phyloP scores from a whole-genome alignment of 2,797 vertebrate genomes.

The Pelodytes ibericus region DNA sequence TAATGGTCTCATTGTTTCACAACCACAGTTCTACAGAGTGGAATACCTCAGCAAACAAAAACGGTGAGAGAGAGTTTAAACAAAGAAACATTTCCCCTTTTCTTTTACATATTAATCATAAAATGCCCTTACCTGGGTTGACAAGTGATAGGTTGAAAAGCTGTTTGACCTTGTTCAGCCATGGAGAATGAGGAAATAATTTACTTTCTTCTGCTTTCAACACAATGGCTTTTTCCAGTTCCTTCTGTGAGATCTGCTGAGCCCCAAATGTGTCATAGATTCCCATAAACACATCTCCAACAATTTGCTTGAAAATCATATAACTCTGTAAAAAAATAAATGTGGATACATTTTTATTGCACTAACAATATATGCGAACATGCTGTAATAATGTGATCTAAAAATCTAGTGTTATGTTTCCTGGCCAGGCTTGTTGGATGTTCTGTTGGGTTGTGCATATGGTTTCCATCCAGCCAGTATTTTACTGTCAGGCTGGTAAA shows the following conservation, averaged over 20 bases:
- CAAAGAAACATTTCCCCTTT: not conserved
- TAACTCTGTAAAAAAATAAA: slow-evolving; percentile 33
- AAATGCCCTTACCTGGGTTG: slow-evolving; percentile 34
- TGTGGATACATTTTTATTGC: no score
- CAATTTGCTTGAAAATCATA: slow-evolving; percentile 47
- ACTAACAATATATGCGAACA: no score
- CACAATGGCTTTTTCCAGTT: slow-evolving; percentile 50
- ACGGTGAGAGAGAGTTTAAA: no score
- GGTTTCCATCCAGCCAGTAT: no score
- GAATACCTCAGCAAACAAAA: no score
- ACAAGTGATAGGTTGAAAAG: slow-evolving; percentile 41
- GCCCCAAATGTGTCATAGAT: slow-evolving; percentile 35
- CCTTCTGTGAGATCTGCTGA: slow-evolving; percentile 34
- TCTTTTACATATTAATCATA: not conserved
- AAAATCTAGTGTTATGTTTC: no score
- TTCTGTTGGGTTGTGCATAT: no score
- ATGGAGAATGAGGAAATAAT: slow-evolving; percentile 50
- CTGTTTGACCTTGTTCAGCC: slow-evolving; percentile 54
- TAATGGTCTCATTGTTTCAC: no score
- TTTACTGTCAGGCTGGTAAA: no score
- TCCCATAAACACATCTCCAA: slow-evolving; percentile 51
- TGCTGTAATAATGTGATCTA: no score
- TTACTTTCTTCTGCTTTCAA: slow-evolving; percentile 47
- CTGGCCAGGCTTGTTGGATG: no score
- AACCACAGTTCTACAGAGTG: no score